Evolutionary conservation across 2,113 vertebrate genomes (phyloP), one percentile per base, ranked within the genome.

Genomic region (Egretta garzetta): DNA sequence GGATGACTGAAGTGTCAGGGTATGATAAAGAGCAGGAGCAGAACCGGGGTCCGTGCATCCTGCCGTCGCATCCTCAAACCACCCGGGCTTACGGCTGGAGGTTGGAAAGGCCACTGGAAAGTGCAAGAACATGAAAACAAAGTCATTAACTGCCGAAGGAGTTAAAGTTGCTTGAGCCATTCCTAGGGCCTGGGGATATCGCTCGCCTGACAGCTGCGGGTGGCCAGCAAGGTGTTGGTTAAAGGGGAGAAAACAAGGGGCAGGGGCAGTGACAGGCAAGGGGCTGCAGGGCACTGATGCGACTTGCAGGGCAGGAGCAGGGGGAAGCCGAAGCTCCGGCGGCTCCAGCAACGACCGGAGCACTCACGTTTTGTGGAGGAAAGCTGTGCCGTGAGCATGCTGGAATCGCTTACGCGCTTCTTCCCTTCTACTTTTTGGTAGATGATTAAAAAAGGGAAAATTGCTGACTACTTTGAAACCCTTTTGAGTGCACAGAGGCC

Each of bases 21-120:
- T 4, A 4, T 17, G 67, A 80, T 12, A 41, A 28, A 86, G 73
- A 77, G n/a, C 92, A 90, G 79, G 49, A 86, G 27, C 28, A 35
- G 58, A 73, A 66, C 27, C 2, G 1, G 55, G 59, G 47, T 26
- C 79, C 5, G 0, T 7, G 39, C 50, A 32, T 43, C 60, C 66
- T 74, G 47, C 74, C 3, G 2, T n/a, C 0, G 0, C 52, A 76
- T 53, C 90, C 88, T 92, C 53, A 45, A 4, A 64, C 62, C 0
- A 0, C 18, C 0, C 0, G 27, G 30, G 45, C 60, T 81, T 64
- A 41, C 0, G 1, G 33, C 39, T 37, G 55, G 41, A 59, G 37
- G 43, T 58, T 66, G n/a, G 62, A 50, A 71, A 66, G 43, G 43
- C 37, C 58, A 67, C 53, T 33, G 32, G 43, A 72, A 80, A 93